phyloP scores from a whole-genome alignment of 2,113 vertebrate species.

The Empidonax alnorum region DNA sequence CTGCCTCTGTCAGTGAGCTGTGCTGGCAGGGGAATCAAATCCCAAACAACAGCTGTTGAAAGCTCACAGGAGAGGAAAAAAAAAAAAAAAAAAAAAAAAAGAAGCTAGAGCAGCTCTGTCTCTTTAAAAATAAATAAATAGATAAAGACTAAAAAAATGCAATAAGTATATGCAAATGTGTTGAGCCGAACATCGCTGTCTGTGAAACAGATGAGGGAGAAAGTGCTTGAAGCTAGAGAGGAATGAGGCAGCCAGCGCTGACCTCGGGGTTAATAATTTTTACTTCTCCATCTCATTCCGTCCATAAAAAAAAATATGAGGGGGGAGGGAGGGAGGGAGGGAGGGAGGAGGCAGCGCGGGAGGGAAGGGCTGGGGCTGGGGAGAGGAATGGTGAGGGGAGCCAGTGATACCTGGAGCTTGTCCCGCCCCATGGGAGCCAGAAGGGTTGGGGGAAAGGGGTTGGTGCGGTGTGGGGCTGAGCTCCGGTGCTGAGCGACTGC shows the following conservation, averaged over 20 bases:
- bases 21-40: background rate
- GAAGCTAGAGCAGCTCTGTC: conserved; percentile 2
- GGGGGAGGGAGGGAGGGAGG: background rate
- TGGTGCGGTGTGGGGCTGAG: background rate
- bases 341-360: background rate
- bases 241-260: conserved; percentile 87
- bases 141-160: conserved; percentile 68
- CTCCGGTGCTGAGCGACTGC: background rate
- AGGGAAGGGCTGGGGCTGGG: background rate
- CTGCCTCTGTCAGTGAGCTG: background rate
- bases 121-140: conserved; percentile 74
- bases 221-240: conserved; percentile 90
- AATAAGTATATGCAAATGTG: conserved; percentile 95
- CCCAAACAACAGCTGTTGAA: background rate
- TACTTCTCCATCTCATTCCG: conserved; percentile 92
- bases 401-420: background rate
- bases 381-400: background rate
- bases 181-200: conserved; percentile 87
- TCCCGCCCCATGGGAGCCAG: background rate
- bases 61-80: background rate
- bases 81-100: too few relatives aligned
- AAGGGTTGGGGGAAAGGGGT: background rate
- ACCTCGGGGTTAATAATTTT: conserved; percentile 94
- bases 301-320: conserved; percentile 63
- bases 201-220: conserved; percentile 89